Evolutionary conservation across 2,888 invertebrate genomes (phyloP), one percentile per base, ranked within the genome.

Genomic region (Caenorhabditis virilis): DNA sequence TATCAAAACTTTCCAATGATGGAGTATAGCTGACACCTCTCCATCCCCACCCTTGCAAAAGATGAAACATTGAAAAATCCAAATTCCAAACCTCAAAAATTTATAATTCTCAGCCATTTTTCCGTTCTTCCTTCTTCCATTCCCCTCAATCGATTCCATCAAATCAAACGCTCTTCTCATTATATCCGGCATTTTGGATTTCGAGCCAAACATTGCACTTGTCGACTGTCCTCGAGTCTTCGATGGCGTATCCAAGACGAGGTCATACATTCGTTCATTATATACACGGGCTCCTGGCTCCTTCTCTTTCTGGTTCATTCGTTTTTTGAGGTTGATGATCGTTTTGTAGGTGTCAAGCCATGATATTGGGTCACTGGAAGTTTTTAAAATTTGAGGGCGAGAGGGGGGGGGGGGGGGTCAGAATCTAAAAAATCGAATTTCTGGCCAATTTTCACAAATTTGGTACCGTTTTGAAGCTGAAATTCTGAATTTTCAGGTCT

Each of bases 261-360:
- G 56, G 39, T 80, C 77, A 39, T 74, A 72, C 76, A 80, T 78
- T 33, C 78, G 42, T 49, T 74, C 60, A 39, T 80, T 78, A 53
- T 78, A 80, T 1, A 78, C 72, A 16, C 74, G 61, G 2, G 78
- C 75, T 33, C 78, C 78, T 1, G 76, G 74, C 35, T 66, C 68
- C n/a, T 63, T 68, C 13, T 68, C 71, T 33, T 62, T 59, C n/a
- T 66, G 36, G 36, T 72, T 65, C 69, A 73, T 67, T 18, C 55
- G 41, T 26, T 68, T 72, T 51, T 77, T 76, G 46, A 77, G 27
- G 4, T 57, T 46, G 2, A 78, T 50, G 16, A 79, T 47, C 4
- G 56, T 65, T 22, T 76, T 67, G 62, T 79, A 79, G n/a, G 74
- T 79, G 35, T 72, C 59, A 1, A 72, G 27, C 79, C 79, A 79